Base-by-base conservation (phyloP, 1,140 invertebrate species). In the Macrotrachela quadricornifera region DNA sequence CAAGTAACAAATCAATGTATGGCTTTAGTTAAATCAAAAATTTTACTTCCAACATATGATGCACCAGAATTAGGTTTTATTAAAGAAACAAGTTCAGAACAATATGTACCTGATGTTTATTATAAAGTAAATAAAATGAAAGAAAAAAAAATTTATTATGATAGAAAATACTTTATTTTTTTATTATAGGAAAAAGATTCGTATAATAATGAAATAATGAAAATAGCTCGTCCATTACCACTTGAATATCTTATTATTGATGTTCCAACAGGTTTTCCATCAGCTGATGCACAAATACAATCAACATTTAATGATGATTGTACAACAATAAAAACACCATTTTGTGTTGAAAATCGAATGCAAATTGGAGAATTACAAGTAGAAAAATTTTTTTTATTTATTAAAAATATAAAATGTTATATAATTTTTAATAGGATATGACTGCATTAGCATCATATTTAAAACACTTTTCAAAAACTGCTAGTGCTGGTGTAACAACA, bases 31-130 rank as follows among this genome's bases (percentile, higher is more conserved):
- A 74, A 83, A 47, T 91, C 95, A 69, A 77, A 82, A 59, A 91
- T 88, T 70, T 74, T 99, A 51, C 74, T 97, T 59, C 94, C 94
- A 41, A 97, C 94, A 11, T 82, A 83, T 71, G 88, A 96, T 76
- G 85, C 83, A 49, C 85, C 90, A 42, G 91, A 97, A 71, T 76
- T 99, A 46, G 92, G 83, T 48, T 97, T 90, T 72, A 79, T 96
- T 41, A 80, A 82, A 53, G 88, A 96, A 70, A 91, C 86, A 14
- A 76, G 78, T 46, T 81, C 86, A 61, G 79, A 84, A 63, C 87
- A 95, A 71, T 97, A 90, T 75, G 90, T 97, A 61, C 92, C 94
- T 51, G 91, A 97, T 76, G 91, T 99, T 54, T 96, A 87, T 70
- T 99, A 91, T 68, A 95, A 91, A 80, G 88, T 92, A 68, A 76